Base-by-base conservation (phyloP, 2,113 vertebrate genomes). In the Chamaetylas fuelleborni region DNA sequence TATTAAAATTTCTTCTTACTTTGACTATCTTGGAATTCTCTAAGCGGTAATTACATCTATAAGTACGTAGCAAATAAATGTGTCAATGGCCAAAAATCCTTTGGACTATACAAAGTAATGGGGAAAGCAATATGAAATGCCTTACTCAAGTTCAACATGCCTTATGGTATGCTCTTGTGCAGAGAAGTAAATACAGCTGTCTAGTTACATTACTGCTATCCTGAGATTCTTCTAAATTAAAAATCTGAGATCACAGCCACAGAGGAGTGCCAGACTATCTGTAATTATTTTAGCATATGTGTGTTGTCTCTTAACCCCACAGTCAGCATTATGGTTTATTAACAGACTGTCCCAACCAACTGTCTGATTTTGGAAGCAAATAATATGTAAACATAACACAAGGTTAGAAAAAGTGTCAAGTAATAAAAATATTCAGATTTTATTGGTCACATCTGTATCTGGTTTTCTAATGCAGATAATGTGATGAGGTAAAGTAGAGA, bases 111-210 rank as follows among this genome's bases (percentile, higher is more conserved):
- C 23, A 58, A 90, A 84, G 12, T 71, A 48, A 85, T 11, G 10
- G 24, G 20, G 14, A 92, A 88, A 62, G 79, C 62, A 86, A 45
- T 36, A 86, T 24, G 54, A 86, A 87, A 79, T 12, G 33, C 67
- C 51, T 96, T 60, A 81, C 19, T 71, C 19, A 84, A 89, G 78
- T 91, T 89, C 69, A 78, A 56, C 15, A 3, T 57, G 66, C 66
- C 71, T 89, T 85, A 85, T 72, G 48, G 58, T n/a, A 79, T 42
- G n/a, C 62, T 93, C 58, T 62, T 79, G 31, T 72, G 53, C 51
- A 90, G 2, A 56, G 69, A 92, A 90, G 86, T 93, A 96, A 96
- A 96, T 79, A 90, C 71, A 96, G 67, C 71, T 90, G 85, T 90
- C 79, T 86, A 69, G 76, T 73, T 94, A 82, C n/a, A 64, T 83